Evolutionary conservation across 2,888 invertebrate genomes (phyloP).

Genomic region (Spilarctia lutea): DNA sequence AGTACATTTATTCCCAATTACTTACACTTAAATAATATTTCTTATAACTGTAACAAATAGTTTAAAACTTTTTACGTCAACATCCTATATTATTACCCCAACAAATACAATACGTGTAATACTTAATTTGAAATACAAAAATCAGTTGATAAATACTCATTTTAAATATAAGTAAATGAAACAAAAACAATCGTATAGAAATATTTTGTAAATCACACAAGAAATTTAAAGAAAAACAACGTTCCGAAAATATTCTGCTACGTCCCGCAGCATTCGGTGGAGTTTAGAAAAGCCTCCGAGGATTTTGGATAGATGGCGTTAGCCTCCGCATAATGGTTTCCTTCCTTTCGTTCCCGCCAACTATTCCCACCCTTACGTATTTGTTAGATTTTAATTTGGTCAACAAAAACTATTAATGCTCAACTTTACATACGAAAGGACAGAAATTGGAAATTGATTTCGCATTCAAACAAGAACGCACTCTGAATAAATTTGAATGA

Average conservation of each 20-base stretch:
- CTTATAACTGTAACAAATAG: neutral
- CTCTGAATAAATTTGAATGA: conserved; percentile 66
- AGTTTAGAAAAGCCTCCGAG: conserved; percentile 82
- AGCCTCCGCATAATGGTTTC: conserved; percentile 74
- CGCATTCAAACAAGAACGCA: conserved; percentile 52
- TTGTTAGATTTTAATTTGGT: conserved; percentile 52
- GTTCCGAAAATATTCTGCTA: conserved; percentile 54
- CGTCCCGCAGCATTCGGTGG: conserved; percentile 82
- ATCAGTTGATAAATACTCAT: neutral
- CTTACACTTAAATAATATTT: neutral
- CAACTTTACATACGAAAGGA: conserved; percentile 24
- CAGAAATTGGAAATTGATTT: conserved; percentile 38
- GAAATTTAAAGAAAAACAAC: conserved; percentile 38
- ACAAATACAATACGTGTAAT: conserved; percentile 1
- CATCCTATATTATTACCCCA: neutral
- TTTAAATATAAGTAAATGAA: conserved; percentile 9
- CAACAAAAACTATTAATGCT: conserved; percentile 37
- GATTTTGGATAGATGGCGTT: conserved; percentile 85
- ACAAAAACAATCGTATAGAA: conserved; percentile 15
- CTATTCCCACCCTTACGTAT: conserved; percentile 48
- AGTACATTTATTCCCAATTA: neutral
- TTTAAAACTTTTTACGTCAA: neutral
- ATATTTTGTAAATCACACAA: conserved; percentile 17
- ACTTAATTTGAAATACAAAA: conserved; percentile 1
- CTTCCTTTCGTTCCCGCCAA: conserved; percentile 57